These are phyloP conservation scores for Edolisoma coerulescens DNA, from an alignment of 2,113 vertebrate genomes.

Conservation along the genomic window DNA sequence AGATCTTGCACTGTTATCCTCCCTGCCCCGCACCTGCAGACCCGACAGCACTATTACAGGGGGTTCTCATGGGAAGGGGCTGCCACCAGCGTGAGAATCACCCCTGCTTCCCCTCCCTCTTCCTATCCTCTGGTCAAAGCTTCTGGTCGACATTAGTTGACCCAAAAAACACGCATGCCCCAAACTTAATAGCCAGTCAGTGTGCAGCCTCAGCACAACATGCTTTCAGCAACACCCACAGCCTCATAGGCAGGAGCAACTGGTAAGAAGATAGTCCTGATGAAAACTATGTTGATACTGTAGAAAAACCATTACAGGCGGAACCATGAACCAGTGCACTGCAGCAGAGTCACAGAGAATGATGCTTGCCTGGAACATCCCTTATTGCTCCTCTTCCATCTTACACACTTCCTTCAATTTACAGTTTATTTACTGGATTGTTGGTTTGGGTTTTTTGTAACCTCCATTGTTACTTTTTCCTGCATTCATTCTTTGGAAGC, in stretches of 20 bases:
- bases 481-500: background rate
- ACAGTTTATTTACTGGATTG: background rate
- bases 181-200: background rate
- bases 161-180: background rate
- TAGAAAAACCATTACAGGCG: background rate
- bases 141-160: background rate
- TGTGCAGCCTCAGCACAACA: rapidly evolving
- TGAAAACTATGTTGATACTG: background rate
- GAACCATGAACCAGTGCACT: background rate
- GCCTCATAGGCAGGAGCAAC: background rate
- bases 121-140: background rate
- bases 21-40: background rate
- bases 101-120: background rate
- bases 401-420: background rate
- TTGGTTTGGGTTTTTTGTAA: background rate
- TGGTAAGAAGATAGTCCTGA: background rate
- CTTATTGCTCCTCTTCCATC: background rate
- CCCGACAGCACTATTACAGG: rapidly evolving
- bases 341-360: background rate
- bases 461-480: background rate
- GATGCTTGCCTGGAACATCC: background rate
- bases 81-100: constrained; percentile 7
- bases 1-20: background rate
- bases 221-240: background rate
- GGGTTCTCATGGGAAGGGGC: constrained; percentile 31